Percentiles rank a stretch among this genome's conserved stretches.
Evolutionary conservation across 2,797 vertebrate species (phyloP).

Genomic region (Darevskia mixta): DNA sequence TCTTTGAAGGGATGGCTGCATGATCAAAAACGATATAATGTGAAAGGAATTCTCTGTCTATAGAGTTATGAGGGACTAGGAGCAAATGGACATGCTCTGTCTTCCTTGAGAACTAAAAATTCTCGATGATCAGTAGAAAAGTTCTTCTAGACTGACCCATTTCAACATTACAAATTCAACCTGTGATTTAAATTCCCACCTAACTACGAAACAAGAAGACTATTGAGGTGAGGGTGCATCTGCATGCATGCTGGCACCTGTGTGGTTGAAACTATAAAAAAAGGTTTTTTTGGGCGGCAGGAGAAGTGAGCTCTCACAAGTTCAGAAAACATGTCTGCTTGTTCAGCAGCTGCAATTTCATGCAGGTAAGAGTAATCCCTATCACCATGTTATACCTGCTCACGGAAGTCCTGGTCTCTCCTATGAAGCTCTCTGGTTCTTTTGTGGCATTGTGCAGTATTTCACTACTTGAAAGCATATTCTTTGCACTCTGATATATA

Average conservation of each 20-base stretch:
- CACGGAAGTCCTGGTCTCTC: not conserved
- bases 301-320: not conserved
- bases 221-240: not conserved
- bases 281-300: not conserved
- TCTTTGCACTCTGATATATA: not conserved
- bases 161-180: not conserved
- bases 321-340: not conserved
- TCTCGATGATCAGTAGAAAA: not conserved
- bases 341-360: not conserved
- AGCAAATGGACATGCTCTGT: not conserved
- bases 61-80: not conserved
- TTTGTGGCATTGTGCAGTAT: not conserved
- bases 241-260: not conserved
- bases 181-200: not conserved
- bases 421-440: not conserved
- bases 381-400: too few relatives aligned
- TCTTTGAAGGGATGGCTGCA: not conserved
- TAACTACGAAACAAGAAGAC: not conserved
- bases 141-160: not conserved
- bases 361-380: not conserved
- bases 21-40: not conserved
- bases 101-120: not conserved
- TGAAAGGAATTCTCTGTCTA: conserved; percentile 8
- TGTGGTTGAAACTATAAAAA: not conserved
- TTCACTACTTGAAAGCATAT: not conserved